Conservation (phyloP, 2,113 vertebrate genomes). For the Bostrychus sinensis region DNA sequence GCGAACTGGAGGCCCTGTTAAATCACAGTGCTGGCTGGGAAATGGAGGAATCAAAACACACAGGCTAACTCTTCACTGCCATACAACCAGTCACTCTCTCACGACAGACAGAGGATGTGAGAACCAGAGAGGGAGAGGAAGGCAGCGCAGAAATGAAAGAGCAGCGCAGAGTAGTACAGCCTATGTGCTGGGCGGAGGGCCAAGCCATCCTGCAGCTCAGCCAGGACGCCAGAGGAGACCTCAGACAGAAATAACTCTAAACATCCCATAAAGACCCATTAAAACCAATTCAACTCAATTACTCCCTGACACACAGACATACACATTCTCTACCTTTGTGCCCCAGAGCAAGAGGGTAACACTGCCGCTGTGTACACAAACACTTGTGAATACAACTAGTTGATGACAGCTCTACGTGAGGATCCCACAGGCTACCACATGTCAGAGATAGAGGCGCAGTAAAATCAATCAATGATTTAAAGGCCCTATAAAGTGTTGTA, state of each 20-base stretch:
- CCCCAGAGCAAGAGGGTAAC: slow-evolving; percentile 16
- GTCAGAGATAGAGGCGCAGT: slow-evolving; percentile 28
- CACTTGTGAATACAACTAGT: slow-evolving; percentile 15
- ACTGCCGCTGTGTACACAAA: slow-evolving; percentile 13
- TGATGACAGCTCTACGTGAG: slow-evolving; percentile 41
- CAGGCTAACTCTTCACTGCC: slow-evolving; percentile 20
- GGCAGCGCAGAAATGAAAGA: slow-evolving; percentile 26
- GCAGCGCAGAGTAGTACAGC: slow-evolving; percentile 37
- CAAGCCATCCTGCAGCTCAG: slow-evolving; percentile 58
- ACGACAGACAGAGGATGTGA: slow-evolving; percentile 33
- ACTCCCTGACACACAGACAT: slow-evolving; percentile 42
- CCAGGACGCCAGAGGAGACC: slow-evolving; percentile 66
- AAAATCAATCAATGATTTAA: slow-evolving; percentile 46
- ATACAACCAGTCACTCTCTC: slow-evolving; percentile 21
- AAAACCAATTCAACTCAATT: slow-evolving; percentile 73
- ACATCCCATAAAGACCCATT: slow-evolving; percentile 73
- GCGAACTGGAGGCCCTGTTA: slow-evolving; percentile 37
- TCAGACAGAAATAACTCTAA: slow-evolving; percentile 74
- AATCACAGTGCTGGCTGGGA: slow-evolving; percentile 32
- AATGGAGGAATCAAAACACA: slow-evolving; percentile 51
- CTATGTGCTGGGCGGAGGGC: slow-evolving; percentile 36
- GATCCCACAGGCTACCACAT: slow-evolving; percentile 25
- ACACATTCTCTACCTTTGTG: slow-evolving; percentile 43
- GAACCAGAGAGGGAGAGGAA: slow-evolving; percentile 19
- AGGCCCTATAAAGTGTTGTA: slow-evolving; percentile 25